Evolutionary conservation across 37 sponge, comb jelly and placozoan genomes (phyloP).

Genomic region (Amphimedon queenslandica): DNA sequence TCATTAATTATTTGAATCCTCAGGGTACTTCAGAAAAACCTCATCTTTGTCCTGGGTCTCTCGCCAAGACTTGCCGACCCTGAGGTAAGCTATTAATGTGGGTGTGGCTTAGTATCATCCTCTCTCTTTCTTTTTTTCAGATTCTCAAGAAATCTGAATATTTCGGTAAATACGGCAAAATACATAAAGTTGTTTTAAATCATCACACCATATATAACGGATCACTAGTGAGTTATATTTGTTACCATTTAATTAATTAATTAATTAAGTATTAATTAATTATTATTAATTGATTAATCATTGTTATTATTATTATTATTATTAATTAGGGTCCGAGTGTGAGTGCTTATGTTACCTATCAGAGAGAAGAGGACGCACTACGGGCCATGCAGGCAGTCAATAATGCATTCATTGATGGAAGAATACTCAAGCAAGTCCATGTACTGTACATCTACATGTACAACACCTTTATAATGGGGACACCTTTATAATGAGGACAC

Average conservation of each 20-base stretch:
- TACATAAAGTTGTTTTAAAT: conserved; percentile 87
- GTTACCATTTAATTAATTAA: too few species aligned
- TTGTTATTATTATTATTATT: neutral
- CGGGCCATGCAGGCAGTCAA: conserved; percentile 79
- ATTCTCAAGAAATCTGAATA: conserved; percentile 79
- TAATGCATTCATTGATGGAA: conserved; percentile 82
- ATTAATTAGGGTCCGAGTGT: conserved; percentile 78
- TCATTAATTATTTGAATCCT: too few species aligned
- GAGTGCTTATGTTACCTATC: conserved; percentile 89
- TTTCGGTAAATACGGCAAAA: conserved; percentile 90
- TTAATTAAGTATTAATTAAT: neutral
- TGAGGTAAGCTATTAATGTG: conserved; percentile 41
- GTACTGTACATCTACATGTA: neutral
- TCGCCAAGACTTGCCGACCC: conserved; percentile 86
- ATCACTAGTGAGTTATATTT: conserved; percentile 69
- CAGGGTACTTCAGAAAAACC: conserved; percentile 91
- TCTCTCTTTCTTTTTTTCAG: conserved; percentile 6
- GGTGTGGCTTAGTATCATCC: neutral
- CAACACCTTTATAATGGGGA: neutral
- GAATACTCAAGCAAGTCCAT: conserved; percentile 57
- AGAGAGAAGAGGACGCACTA: conserved; percentile 65
- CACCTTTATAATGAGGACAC: too few species aligned
- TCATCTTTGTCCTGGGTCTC: conserved; percentile 94
- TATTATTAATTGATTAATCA: too few species aligned
- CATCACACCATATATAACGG: conserved; percentile 76